Evolutionary conservation across 1,140 invertebrate species (phyloP), one percentile per base, ranked within the genome.

Genomic region (Chlorops oryzae): DNA sequence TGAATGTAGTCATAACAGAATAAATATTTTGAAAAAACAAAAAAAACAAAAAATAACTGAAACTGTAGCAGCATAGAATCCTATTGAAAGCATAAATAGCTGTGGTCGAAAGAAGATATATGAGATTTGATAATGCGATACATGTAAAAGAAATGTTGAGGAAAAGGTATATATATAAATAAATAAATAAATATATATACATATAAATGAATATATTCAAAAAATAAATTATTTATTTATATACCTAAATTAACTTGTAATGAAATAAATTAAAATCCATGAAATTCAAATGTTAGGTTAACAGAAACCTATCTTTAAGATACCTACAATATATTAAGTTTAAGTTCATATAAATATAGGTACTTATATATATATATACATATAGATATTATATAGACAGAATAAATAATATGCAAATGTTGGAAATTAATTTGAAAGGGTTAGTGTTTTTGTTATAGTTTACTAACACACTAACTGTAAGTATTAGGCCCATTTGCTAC

Each of bases 381-480:
- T 21, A 32, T 12, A 35, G 15, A 35, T 28, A 40, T 25, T 10
- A 41, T 20, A 25, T 25, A 38, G 21, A 25, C 13, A 21, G 5
- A 27, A 24, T 25, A 43, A 25, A 20, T 44, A 17, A 15, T 7
- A 28, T 15, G 18, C n/a, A 28, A 44, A 5, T 7, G 17, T 27
- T 17, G n/a, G 27, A 23, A 24, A 43, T n/a, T 5, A n/a, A 43
- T 43, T 25, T 25, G 4, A 48, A 48, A 49, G 20, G 20, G 21
- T 21, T 28, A 23, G n/a, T n/a, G n/a, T n/a, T n/a, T n/a, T n/a
- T n/a, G n/a, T n/a, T n/a, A n/a, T n/a, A n/a, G n/a, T n/a, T n/a
- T n/a, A n/a, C n/a, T n/a, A n/a, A n/a, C n/a, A n/a, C n/a, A n/a
- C n/a, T n/a, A n/a, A n/a, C n/a, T n/a, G n/a, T n/a, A n/a, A n/a